These are phyloP conservation scores for Gymnopithys bicolor DNA, from an alignment of 2,797 vertebrate genomes.

Conservation along the genomic window DNA sequence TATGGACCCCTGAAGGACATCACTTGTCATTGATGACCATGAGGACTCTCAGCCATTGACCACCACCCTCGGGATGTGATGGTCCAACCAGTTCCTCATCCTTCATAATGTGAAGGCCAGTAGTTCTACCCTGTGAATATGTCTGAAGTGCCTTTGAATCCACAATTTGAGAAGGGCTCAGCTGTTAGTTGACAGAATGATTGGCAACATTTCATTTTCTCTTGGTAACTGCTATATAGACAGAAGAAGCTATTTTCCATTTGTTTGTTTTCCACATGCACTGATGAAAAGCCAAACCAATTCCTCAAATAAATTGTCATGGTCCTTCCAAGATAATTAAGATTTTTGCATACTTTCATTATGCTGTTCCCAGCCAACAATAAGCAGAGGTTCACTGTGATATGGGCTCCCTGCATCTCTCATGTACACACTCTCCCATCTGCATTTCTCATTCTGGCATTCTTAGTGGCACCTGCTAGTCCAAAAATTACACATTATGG, in stretches of 20 bases:
- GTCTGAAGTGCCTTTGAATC: not conserved
- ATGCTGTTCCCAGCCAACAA: not conserved
- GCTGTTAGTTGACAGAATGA: not conserved
- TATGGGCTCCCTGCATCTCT: accelerated
- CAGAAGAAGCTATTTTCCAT: not conserved
- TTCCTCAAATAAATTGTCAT: not conserved
- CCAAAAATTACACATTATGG: not conserved
- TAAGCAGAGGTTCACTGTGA: not conserved
- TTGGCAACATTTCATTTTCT: slow-evolving; percentile 3
- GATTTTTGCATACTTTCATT: not conserved
- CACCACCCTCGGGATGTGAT: not conserved
- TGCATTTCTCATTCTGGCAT: not conserved
- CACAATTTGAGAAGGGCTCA: not conserved
- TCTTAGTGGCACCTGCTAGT: not conserved
- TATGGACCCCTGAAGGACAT: not conserved
- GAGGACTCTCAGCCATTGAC: not conserved
- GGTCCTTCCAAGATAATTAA: not conserved
- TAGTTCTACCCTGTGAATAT: not conserved
- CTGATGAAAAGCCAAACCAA: not conserved
- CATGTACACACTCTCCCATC: not conserved
- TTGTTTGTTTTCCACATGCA: not conserved
- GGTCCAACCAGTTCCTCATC: not conserved
- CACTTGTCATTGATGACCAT: not conserved
- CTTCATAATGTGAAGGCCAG: not conserved
- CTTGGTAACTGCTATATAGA: not conserved